phyloP scores from a whole-genome alignment of 2,113 vertebrate species.

The Marcusenius ussheri region DNA sequence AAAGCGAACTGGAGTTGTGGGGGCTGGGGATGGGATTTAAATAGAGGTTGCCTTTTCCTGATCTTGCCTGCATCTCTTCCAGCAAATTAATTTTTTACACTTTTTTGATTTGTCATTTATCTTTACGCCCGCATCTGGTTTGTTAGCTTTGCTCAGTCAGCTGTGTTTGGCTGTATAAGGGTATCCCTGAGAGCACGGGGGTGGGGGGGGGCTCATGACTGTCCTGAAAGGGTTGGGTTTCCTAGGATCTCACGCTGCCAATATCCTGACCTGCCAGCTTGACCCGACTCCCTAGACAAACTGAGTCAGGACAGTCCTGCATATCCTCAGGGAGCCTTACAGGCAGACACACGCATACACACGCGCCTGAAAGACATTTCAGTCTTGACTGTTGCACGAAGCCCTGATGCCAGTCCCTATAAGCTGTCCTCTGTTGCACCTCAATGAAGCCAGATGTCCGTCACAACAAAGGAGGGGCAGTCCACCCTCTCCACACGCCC shows the following conservation, averaged over 20 bases:
- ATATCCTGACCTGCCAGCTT: neutral
- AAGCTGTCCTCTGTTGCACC: neutral
- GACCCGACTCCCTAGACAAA: neutral
- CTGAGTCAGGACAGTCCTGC: neutral
- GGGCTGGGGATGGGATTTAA: neutral
- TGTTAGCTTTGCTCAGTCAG: conserved; percentile 50
- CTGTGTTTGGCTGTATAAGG: conserved; percentile 32
- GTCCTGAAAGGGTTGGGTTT: neutral
- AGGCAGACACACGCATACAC: neutral
- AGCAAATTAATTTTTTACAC: neutral
- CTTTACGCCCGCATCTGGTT: neutral
- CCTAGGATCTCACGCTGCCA: neutral
- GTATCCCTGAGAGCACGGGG: neutral
- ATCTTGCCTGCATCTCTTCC: neutral
- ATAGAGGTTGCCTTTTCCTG: neutral
- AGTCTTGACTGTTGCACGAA: neutral
- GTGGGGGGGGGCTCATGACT: neutral
- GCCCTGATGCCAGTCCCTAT: neutral
- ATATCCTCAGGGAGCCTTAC: neutral
- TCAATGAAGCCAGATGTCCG: neutral
- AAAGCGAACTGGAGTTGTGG: conserved; percentile 1
- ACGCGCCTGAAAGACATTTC: neutral
- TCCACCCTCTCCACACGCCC: neutral
- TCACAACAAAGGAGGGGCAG: neutral
- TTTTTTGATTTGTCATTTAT: conserved; percentile 28